phyloP scores from a whole-genome alignment of 2,888 invertebrate species.

The Automeris io region DNA sequence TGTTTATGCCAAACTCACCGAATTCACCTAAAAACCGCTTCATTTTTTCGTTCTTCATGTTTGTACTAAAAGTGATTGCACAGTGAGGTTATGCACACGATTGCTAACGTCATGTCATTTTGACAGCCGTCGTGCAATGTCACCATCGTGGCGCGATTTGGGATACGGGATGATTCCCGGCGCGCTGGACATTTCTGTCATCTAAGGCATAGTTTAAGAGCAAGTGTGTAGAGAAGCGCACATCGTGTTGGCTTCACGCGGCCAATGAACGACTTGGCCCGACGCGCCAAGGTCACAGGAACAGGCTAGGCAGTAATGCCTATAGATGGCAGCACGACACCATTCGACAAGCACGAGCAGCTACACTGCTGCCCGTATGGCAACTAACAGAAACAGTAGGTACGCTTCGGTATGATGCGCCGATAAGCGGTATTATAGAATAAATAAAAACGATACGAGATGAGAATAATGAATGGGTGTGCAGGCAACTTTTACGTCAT shows the following conservation, averaged over 20 bases:
- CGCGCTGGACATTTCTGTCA: conserved; percentile 30
- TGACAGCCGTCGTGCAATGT: conserved; percentile 62
- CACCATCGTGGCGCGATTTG: conserved; percentile 43
- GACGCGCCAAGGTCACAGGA: conserved; percentile 65
- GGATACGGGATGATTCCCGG: conserved; percentile 39
- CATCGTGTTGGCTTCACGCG: conserved; percentile 55
- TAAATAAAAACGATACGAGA: conserved; percentile 61
- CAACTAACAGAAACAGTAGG: conserved; percentile 56
- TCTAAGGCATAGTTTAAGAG: conserved; percentile 57
- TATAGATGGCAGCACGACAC: conserved; percentile 51
- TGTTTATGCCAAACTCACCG: conserved; percentile 47
- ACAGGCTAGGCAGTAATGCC: conserved; percentile 37
- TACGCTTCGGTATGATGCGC: conserved; percentile 51
- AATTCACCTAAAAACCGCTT: conserved; percentile 41
- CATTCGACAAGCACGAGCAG: conserved; percentile 42
- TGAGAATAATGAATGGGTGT: conserved; percentile 65
- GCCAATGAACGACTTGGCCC: conserved; percentile 67
- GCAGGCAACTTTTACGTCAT: conserved; percentile 36
- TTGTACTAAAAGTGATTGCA: conserved; percentile 42
- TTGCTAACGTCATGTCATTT: conserved; percentile 57
- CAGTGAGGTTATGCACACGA: conserved; percentile 54
- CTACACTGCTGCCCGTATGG: conserved; percentile 62
- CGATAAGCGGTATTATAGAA: conserved; percentile 71
- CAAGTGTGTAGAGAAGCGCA: conserved; percentile 36
- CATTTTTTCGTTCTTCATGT: conserved; percentile 48